A percentile compares a stretch with the other conserved stretches of the same genome.
phyloP scores from a whole-genome alignment of 2,888 invertebrate genomes.

The Didymodactylos carnosus region DNA sequence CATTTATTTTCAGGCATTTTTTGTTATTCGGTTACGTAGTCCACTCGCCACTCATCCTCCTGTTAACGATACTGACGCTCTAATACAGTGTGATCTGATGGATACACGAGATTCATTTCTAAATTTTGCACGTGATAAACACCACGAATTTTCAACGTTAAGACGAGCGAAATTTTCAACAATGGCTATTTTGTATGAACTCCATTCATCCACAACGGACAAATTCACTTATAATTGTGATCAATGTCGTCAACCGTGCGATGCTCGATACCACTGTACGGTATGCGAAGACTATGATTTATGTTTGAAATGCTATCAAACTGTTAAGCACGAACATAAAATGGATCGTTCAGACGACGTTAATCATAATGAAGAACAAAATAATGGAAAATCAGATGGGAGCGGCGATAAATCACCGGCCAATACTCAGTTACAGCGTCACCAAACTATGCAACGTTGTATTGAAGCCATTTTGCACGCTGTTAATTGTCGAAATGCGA shows the following conservation, averaged over 20 bases:
- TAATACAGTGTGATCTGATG: slow-evolving; percentile 85
- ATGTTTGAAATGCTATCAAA: slow-evolving; percentile 79
- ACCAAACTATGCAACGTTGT: not conserved
- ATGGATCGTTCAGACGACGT: slow-evolving; percentile 49
- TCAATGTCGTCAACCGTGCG: slow-evolving; percentile 79
- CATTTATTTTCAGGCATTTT: not conserved
- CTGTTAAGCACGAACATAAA: slow-evolving; percentile 77
- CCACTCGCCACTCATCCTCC: slow-evolving; percentile 59
- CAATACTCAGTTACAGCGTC: not conserved
- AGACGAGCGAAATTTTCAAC: slow-evolving; percentile 84
- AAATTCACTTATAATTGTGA: slow-evolving; percentile 97
- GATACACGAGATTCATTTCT: slow-evolving; percentile 97
- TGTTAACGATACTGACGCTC: slow-evolving; percentile 85
- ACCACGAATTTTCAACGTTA: slow-evolving; percentile 90
- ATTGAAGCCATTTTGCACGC: slow-evolving; percentile 51
- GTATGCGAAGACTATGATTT: slow-evolving; percentile 98
- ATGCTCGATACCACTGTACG: slow-evolving; percentile 78
- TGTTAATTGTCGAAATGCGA: slow-evolving; percentile 90
- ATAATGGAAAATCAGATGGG: slow-evolving; percentile 3
- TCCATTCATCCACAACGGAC: slow-evolving; percentile 93
- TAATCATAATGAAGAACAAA: slow-evolving; percentile 3
- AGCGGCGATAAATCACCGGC: slow-evolving; percentile 26
- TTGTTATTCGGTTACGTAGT: not conserved
- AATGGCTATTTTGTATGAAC: slow-evolving; percentile 85
- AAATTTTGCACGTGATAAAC: slow-evolving; percentile 86